Base-by-base conservation (phyloP, 2,888 invertebrate genomes). In the Leucophora obtusa region DNA sequence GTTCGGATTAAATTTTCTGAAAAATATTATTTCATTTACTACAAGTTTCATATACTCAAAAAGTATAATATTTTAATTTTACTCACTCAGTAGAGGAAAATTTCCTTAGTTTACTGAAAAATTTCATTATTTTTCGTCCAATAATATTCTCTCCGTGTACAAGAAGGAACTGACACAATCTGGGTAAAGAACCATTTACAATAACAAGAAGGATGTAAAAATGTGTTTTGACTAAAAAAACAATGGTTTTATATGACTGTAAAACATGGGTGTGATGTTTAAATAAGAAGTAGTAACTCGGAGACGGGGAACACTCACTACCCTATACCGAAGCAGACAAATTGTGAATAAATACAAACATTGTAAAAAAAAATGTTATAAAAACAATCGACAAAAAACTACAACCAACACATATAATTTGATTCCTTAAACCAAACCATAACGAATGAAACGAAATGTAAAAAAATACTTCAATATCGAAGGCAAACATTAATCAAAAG, bases 401-500 rank as follows among this genome's bases (percentile, higher is more conserved):
- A 11, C 53, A 54, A 54, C 14, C 15, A 53, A 66, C 43, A 47
- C 43, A 47, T n/a, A 47, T 47, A 47, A 47, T 47, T 47, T 47
- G 43, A 47, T 63, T 71, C 58, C 70, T 77, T 77, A 47, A 71
- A 65, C 10, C 65, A 65, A 77, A 71, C 43, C 43, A 66, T 10
- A 53, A 47, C 65, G 33, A 54, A 33, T 72, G 33, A 17, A 62
- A 59, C 10, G 58, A 43, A 51, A 18, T 65, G 38, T 24, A 21
- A 54, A 21, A 50, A 50, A 68, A 54, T 38, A 60, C 66, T 72
- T 50, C 50, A 60, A 68, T 60, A 72, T 78, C 35, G 7, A 78
- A 78, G 60, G 33, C 50, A 78, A 78, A 78, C 60, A 78, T 66
- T 78, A 71, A 78, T 78, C 77, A 78, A 47, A 50, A 78, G 54